A percentile compares a stretch with the other conserved stretches of the same genome.
Evolutionary conservation across 1,140 invertebrate genomes (phyloP).

Genomic region (Meloidogyne floridensis): DNA sequence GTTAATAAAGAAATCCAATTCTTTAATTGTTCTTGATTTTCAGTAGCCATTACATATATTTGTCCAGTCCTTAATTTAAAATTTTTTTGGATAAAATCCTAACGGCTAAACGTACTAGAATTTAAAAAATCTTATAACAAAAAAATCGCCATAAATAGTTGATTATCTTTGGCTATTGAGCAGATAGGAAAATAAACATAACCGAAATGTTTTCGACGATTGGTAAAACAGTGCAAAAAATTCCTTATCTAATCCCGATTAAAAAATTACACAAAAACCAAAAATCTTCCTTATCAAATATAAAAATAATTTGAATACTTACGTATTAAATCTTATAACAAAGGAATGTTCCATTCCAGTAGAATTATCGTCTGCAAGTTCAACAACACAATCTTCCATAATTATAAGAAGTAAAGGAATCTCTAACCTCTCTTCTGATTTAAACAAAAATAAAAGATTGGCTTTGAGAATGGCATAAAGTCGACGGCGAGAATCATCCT

Average conservation of each 20-base stretch:
- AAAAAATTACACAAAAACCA: too few relatives aligned
- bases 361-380: constrained; percentile 43
- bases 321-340: constrained; percentile 49
- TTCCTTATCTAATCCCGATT: too few relatives aligned
- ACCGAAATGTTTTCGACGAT: too few relatives aligned
- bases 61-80: constrained; percentile 44
- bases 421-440: constrained; percentile 35
- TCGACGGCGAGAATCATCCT: constrained; percentile 47
- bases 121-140: not conserved
- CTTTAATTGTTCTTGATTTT: constrained; percentile 37
- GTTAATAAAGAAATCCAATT: constrained; percentile 49
- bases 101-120: not conserved
- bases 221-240: too few relatives aligned
- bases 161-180: not conserved
- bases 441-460: constrained; percentile 49
- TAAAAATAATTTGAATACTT: not conserved
- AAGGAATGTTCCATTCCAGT: constrained; percentile 44
- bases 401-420: constrained; percentile 42
- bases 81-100: constrained; percentile 19
- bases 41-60: constrained; percentile 39
- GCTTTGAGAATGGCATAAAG: constrained; percentile 47
- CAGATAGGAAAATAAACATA: too few relatives aligned
- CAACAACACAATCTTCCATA: constrained; percentile 46
- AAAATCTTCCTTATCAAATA: too few relatives aligned
- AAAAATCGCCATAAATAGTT: not conserved